Evolutionary conservation across 53 echinoderm and acorn worm genomes (phyloP), one percentile per base, ranked within the genome.

Genomic region (Paelopatides confundens): DNA sequence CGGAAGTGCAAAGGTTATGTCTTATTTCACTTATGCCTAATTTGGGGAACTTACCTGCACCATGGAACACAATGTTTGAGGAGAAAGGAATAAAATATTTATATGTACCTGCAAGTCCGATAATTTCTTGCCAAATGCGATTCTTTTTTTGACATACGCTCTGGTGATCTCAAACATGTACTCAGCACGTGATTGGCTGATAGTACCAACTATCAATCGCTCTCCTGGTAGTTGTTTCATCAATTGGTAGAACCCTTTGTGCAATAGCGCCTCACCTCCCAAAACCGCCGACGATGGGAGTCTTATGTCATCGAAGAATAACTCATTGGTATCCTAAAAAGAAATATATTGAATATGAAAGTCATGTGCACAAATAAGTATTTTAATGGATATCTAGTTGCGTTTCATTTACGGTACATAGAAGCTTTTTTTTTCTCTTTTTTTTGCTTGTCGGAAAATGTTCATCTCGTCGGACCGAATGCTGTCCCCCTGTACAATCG

Each of bases 161-260:
- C 88, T 84, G 21, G 92, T 92, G 28, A 63, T 62, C 51, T 92
- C 92, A 77, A 92, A 92, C 78, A 92, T 88, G 38, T 21, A 74
- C 68, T 92, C 92, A 1, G 77, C 65, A 40, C 85, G 88, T 38
- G 85, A 62, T 29, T 85, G 76, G 8, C 63, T 84, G 51, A 76
- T 31, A 18, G 34, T 63, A 9, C 24, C 88, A 27, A 92, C 52
- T 11, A 69, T 51, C 23, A 92, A 52, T 49, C 92, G 26, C 43
- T 92, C 92, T 4, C 87, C 14, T 24, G 91, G 91, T 17, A 91
- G 62, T 32, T 91, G 87, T 4, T 91, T 82, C 91, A 91, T 91
- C 10, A 91, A 37, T 29, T 68, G 71, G 74, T 78, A 88, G 49
- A 88, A 88, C 2, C 91, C 91, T 34, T 82, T 82, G 53, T 87